Evolutionary conservation across 37 sponge, comb jelly and placozoan species (phyloP), one percentile per base, ranked within the genome.

Genomic region (Ianthella basta): DNA sequence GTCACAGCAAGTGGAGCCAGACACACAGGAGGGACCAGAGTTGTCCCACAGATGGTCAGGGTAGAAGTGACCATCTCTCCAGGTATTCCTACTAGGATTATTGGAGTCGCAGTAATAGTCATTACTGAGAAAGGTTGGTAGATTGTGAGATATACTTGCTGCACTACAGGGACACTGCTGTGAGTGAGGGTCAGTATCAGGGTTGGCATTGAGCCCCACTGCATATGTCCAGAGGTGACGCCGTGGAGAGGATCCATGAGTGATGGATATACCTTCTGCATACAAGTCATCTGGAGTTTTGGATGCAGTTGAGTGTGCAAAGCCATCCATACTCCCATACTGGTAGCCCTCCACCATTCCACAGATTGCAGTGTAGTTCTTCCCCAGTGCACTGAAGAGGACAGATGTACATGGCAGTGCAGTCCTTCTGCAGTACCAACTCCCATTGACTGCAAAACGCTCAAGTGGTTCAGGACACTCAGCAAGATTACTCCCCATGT

Each of bases 221-320:
- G 23, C 38, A 24, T 75, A 75, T 41, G 78, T 36, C 78, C 78
- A 75, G 18, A 75, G 20, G 25, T 75, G 78, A 2, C 25, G 20
- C 21, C 37, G 33, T 40, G 24, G 33, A 41, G 24, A 44, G 50
- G 50, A 39, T 40, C 54, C 54, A 24, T 19, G 54, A 75, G 78
- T 75, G 53, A 75, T 36, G 18, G 54, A 75, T 50, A 75, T 75
- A 36, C 78, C 78, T 75, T 75, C 78, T 14, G 38, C 78, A 41
- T 75, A 75, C 21, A 18, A 40, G 29, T 61, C 27, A 36, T 36
- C 78, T 25, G 40, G 50, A 10, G 50, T 44, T 44, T 44, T 75
- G 21, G 38, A 36, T n/a, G 44, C 50, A 41, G 23, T 75, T 21
- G 20, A 24, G 3, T 19, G 15, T 10, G 2, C 38, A 75, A 75